Conservation (phyloP, 2,797 vertebrate genomes). For the Pantherophis alleghaniensis region DNA sequence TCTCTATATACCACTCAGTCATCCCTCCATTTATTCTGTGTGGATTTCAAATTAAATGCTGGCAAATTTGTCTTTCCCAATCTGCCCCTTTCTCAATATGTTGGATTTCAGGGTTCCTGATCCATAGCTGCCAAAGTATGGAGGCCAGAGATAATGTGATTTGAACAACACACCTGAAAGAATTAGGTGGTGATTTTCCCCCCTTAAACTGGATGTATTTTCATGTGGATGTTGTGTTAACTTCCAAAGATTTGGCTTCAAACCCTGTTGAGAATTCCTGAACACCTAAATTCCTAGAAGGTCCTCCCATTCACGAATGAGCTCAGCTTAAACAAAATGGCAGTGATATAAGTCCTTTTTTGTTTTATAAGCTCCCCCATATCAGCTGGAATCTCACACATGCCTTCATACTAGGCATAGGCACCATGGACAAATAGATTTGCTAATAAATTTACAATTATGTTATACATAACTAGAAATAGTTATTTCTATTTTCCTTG, state of each 20-base stretch:
- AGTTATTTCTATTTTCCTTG: constrained; percentile 59
- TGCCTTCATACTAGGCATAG: not conserved
- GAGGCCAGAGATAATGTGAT: not conserved
- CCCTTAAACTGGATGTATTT: not conserved
- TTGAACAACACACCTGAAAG: not conserved
- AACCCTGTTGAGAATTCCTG: not conserved
- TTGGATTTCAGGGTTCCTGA: not conserved
- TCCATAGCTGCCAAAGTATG: not conserved
- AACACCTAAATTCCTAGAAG: not conserved
- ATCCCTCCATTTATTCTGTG: not conserved
- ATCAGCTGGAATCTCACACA: constrained; percentile 39
- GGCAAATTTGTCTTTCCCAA: not conserved
- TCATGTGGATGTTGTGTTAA: not conserved
- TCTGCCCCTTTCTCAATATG: not conserved
- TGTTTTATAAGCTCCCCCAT: constrained; percentile 8
- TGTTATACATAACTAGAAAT: constrained; percentile 20
- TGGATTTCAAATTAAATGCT: not conserved
- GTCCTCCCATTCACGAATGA: not conserved
- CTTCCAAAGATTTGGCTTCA: not conserved
- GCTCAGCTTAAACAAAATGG: not conserved
- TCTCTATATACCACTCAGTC: not conserved
- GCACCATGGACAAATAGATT: constrained; percentile 25
- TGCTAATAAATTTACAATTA: constrained; percentile 27
- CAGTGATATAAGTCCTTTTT: not conserved
- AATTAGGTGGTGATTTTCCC: not conserved